Conservation (phyloP, 2,888 invertebrate species). For the Pseudeuparius sepicola region DNA sequence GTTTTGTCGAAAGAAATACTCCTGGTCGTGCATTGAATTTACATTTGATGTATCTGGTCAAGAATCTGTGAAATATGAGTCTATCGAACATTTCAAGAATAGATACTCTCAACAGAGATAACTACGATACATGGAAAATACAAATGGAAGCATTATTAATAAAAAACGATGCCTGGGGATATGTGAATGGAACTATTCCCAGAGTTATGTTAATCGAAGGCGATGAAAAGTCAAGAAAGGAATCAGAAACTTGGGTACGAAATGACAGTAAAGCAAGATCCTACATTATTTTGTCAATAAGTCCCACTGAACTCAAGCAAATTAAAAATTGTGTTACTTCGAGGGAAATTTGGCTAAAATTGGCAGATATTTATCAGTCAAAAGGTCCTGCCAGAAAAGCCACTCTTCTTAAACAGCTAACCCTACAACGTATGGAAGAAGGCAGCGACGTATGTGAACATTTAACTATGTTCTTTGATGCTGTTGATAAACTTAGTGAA, state of each 20-base stretch:
- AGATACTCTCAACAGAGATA: no score
- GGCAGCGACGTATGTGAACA: slow-evolving; percentile 19
- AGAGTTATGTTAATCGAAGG: neutral
- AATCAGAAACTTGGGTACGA: slow-evolving; percentile 11
- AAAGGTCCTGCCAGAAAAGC: slow-evolving; percentile 21
- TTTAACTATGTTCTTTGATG: slow-evolving; percentile 31
- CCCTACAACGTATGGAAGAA: slow-evolving; percentile 22
- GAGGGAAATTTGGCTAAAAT: slow-evolving; percentile 32
- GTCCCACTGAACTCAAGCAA: slow-evolving; percentile 29
- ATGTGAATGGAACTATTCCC: slow-evolving; percentile 15
- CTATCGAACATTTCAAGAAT: no score
- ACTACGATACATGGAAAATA: slow-evolving; percentile 21
- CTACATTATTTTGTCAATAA: slow-evolving; percentile 23
- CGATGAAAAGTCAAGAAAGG: neutral
- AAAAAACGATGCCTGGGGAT: slow-evolving; percentile 17
- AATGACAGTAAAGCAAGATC: slow-evolving; percentile 20
- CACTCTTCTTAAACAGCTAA: slow-evolving; percentile 33
- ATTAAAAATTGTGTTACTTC: slow-evolving; percentile 29
- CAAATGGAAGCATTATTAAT: slow-evolving; percentile 22
- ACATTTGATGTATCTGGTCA: no score
- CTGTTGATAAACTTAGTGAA: slow-evolving; percentile 31
- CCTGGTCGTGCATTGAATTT: no score
- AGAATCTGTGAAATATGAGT: no score
- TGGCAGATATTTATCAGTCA: slow-evolving; percentile 32
- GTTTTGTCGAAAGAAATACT: no score